Percentiles rank a stretch among this genome's conserved stretches.
These are phyloP conservation scores for Litocranius walleri DNA, from an alignment of 2,113 vertebrate genomes.

Conservation along the genomic window DNA sequence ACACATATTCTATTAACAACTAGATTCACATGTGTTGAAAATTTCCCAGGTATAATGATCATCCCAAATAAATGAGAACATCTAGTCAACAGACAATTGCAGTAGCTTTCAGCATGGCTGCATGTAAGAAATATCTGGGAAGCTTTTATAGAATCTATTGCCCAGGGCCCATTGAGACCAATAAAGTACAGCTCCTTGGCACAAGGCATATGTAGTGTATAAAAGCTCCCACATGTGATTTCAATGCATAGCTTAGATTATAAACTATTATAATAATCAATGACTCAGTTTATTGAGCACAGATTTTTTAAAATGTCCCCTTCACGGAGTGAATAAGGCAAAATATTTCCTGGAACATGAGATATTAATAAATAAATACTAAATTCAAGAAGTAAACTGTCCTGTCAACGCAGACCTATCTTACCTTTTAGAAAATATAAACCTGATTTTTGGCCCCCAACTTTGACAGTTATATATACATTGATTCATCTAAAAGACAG, in stretches of 20 bases:
- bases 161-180: not conserved
- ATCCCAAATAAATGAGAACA: not conserved
- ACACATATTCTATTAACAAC: not conserved
- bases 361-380: not conserved
- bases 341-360: not conserved
- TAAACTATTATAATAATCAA: not conserved
- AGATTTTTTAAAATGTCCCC: not conserved
- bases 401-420: not conserved
- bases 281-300: not conserved
- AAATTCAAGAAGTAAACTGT: not conserved
- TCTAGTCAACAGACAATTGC: not conserved
- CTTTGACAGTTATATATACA: not conserved
- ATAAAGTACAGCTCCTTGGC: not conserved
- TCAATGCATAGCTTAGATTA: not conserved
- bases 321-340: not conserved
- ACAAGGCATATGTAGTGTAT: not conserved
- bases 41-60: not conserved
- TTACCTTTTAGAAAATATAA: slow-evolving; percentile 18
- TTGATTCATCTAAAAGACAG: not conserved
- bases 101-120: not conserved
- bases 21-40: not conserved
- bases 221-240: not conserved
- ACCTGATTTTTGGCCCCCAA: not conserved
- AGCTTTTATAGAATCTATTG: not conserved
- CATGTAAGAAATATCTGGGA: not conserved